A percentile compares a stretch with the other conserved stretches of the same genome.
phyloP scores from a whole-genome alignment of 2,113 vertebrate species.

The Cinclus mexicanus region DNA sequence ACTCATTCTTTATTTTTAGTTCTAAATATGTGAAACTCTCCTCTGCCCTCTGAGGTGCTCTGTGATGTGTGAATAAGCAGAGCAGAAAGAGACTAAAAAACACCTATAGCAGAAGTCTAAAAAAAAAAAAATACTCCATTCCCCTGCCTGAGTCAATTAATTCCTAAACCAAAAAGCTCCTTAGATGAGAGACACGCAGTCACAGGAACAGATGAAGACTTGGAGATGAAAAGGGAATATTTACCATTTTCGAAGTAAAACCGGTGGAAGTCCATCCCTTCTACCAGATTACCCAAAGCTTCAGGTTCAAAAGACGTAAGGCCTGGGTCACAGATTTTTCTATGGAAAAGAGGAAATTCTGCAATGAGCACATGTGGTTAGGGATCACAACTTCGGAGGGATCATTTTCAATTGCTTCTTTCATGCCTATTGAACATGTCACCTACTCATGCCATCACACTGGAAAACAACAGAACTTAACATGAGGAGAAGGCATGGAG shows the following conservation, averaged over 20 bases:
- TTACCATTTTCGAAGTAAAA: slow-evolving; percentile 98
- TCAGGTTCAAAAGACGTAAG: slow-evolving; percentile 97
- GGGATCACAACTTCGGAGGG: background rate
- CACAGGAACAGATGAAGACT: background rate
- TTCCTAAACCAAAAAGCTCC: background rate
- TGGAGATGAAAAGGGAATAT: background rate
- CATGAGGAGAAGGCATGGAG: background rate
- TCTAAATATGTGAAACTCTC: background rate
- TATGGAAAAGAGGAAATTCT: slow-evolving; percentile 57
- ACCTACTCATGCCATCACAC: background rate
- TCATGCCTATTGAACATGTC: accelerated
- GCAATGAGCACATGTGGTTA: background rate
- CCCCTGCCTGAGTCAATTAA: background rate
- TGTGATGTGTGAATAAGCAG: background rate
- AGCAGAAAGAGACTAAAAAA: background rate
- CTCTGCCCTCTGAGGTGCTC: background rate
- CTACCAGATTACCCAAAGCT: slow-evolving; percentile 95
- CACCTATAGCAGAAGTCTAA: background rate
- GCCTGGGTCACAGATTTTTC: slow-evolving; percentile 97
- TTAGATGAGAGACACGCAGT: background rate
- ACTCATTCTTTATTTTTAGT: background rate
- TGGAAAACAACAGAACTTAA: background rate
- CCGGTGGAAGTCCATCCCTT: slow-evolving; percentile 96
- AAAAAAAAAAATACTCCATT: background rate
- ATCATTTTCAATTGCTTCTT: background rate